phyloP scores from a whole-genome alignment of 2,797 vertebrate species.

The Sebastiscus tertius region DNA sequence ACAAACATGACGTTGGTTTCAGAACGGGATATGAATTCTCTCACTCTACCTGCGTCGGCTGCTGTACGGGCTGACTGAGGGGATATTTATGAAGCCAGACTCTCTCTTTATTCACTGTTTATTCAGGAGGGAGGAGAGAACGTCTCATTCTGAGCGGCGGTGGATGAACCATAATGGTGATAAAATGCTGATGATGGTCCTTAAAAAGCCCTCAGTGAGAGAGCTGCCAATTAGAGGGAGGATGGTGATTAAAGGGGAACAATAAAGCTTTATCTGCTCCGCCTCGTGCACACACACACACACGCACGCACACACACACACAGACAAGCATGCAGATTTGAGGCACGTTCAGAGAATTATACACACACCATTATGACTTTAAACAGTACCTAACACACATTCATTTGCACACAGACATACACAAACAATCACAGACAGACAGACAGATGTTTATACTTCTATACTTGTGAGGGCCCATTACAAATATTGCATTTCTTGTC shows the following conservation, averaged over 20 bases:
- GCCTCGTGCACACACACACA: not conserved
- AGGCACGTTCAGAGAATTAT: not conserved
- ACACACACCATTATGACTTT: not conserved
- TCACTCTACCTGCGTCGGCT: not conserved
- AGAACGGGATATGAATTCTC: not conserved
- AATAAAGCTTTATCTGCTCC: conserved; percentile 19
- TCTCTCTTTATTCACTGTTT: not conserved
- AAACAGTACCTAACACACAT: not conserved
- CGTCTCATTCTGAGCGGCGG: not conserved
- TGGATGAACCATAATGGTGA: conserved; percentile 29
- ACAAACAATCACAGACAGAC: not conserved
- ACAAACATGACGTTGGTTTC: not conserved
- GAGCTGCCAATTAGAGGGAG: conserved; percentile 42
- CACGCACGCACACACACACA: not conserved
- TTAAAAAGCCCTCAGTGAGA: conserved; percentile 40
- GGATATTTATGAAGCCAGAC: not conserved
- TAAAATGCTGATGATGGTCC: conserved; percentile 47
- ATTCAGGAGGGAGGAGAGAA: not conserved
- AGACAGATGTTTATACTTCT: not conserved
- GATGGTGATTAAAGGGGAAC: conserved; percentile 36
- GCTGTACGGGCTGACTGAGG: not conserved
- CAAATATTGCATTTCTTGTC: not conserved
- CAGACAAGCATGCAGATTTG: not conserved
- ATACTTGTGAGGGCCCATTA: not conserved
- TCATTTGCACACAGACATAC: not conserved